A percentile compares a stretch with the other conserved stretches of the same genome.
phyloP scores from a whole-genome alignment of 2,888 invertebrate genomes.

The Pyrgus malvae region DNA sequence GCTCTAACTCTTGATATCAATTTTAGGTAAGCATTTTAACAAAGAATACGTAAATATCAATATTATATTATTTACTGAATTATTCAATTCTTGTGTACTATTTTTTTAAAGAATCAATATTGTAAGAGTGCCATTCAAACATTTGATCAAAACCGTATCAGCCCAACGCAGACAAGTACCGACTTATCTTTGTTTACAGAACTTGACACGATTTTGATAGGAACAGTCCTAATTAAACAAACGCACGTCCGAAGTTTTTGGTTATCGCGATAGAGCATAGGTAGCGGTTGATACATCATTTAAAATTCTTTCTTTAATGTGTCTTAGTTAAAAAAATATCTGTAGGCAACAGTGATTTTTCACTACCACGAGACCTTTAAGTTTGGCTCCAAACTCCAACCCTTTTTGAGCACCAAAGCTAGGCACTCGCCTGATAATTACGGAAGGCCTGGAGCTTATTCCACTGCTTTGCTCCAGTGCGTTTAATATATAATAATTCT shows the following conservation, averaged over 20 bases:
- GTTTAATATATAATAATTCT: too few species aligned
- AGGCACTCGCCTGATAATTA: too few species aligned
- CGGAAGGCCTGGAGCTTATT: too few species aligned
- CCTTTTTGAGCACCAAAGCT: too few species aligned
- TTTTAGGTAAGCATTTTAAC: too few species aligned
- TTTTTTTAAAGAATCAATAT: slow-evolving; percentile 2
- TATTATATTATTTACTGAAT: too few species aligned
- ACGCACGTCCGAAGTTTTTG: slow-evolving; percentile 7
- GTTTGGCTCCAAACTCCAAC: too few species aligned
- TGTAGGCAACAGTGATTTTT: too few species aligned
- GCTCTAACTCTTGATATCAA: too few species aligned
- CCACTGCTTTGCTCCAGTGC: too few species aligned
- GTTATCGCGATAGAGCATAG: background rate
- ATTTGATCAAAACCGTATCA: slow-evolving; percentile 15
- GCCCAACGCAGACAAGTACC: background rate
- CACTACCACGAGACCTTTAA: too few species aligned
- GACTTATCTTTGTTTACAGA: slow-evolving; percentile 66
- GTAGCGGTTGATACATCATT: slow-evolving; percentile 3
- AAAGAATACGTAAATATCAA: too few species aligned
- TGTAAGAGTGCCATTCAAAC: slow-evolving; percentile 6
- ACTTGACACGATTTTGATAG: slow-evolving; percentile 73
- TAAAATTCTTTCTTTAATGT: background rate
- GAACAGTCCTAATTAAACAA: slow-evolving; percentile 52
- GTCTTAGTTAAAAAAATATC: background rate
- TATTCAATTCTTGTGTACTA: background rate